These are phyloP conservation scores for Limanda limanda DNA, from an alignment of 2,113 vertebrate genomes.

Conservation along the genomic window DNA sequence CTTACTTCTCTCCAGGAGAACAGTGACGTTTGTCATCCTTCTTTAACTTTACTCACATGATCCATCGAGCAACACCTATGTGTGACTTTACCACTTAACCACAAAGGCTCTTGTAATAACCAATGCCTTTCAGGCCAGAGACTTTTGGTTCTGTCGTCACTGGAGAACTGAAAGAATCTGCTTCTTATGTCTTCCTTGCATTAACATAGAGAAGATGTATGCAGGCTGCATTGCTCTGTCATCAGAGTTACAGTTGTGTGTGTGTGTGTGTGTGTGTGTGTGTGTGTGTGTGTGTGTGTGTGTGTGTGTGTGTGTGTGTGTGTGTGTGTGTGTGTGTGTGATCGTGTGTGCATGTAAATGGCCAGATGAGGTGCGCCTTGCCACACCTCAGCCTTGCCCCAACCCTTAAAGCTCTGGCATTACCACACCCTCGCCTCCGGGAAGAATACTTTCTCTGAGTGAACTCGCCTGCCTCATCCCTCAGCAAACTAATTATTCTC, in stretches of 20 bases:
- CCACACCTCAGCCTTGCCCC: constrained; percentile 42
- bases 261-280: not conserved
- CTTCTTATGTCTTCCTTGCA: not conserved
- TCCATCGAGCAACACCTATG: constrained; percentile 8
- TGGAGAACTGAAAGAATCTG: not conserved
- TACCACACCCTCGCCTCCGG: constrained; percentile 23
- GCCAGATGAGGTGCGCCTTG: not conserved
- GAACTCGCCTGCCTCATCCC: constrained; percentile 26
- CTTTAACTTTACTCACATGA: constrained; percentile 33
- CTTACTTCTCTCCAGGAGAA: not conserved
- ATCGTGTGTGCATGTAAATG: not conserved
- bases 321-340: not conserved
- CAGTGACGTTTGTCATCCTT: constrained; percentile 13
- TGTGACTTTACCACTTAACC: constrained; percentile 47
- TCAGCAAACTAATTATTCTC: constrained; percentile 14
- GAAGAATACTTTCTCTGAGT: constrained; percentile 50
- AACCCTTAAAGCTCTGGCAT: constrained; percentile 18
- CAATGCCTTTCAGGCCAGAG: not conserved
- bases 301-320: not conserved
- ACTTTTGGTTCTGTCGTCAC: not conserved
- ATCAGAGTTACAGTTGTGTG: not conserved
- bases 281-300: not conserved
- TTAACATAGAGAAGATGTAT: not conserved
- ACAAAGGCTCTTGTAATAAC: constrained; percentile 3
- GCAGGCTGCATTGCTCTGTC: not conserved